phyloP scores from a whole-genome alignment of 2,888 invertebrate genomes.

The Acrocyrtus sp. region DNA sequence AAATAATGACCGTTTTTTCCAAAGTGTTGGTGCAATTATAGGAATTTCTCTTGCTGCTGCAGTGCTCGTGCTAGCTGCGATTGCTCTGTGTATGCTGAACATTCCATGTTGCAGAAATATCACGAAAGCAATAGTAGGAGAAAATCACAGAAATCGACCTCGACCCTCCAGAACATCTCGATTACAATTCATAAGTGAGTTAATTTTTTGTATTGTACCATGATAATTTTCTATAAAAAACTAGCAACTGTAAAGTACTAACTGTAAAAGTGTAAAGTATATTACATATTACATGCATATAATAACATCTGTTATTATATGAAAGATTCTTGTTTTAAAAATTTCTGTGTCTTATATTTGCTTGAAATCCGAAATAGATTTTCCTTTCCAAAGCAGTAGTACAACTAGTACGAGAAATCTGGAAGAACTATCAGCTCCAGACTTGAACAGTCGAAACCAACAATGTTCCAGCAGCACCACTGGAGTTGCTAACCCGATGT shows the following conservation, averaged over 20 bases:
- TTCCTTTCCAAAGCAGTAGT: neutral
- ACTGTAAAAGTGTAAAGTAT: no score
- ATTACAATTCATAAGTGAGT: conserved; percentile 16
- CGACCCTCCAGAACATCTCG: conserved; percentile 30
- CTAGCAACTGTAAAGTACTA: neutral
- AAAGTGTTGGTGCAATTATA: conserved; percentile 32
- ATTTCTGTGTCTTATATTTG: neutral
- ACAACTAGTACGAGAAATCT: neutral
- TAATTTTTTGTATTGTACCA: neutral
- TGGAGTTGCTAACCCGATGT: conserved; percentile 21
- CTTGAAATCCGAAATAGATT: neutral
- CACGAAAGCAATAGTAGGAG: neutral
- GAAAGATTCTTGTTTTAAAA: neutral
- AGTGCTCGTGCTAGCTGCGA: conserved; percentile 9
- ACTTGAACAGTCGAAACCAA: conserved; percentile 15
- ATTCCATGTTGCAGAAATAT: conserved; percentile 24
- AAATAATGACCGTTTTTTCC: neutral
- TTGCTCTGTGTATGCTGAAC: conserved; percentile 22
- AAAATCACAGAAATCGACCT: neutral
- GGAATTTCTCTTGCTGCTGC: conserved; percentile 31
- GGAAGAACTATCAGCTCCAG: conserved; percentile 16
- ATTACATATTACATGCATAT: no score
- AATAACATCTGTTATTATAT: neutral
- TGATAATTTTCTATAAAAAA: neutral
- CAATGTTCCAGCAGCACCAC: neutral